Base-by-base conservation (phyloP, 23 tunicate species). In the Diplosoma virens region DNA sequence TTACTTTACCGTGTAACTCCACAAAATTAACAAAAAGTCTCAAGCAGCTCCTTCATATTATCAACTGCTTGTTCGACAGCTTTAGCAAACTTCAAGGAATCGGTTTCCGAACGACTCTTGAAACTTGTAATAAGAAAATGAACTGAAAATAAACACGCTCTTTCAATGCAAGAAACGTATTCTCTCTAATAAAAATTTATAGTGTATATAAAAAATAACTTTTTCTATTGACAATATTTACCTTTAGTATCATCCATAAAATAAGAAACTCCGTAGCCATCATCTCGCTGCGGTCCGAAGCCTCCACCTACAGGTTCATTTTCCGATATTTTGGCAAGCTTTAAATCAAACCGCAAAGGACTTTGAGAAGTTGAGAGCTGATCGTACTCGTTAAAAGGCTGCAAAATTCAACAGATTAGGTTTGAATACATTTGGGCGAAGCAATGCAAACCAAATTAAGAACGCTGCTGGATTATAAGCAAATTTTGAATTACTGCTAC, bases 361-460 rank as follows among this genome's bases (percentile, higher is more conserved):
- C 93, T 86, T 56, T 92, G 97, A 31, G 97, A 92, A 2, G 97
- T 92, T 0, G 97, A 92, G 16, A 92, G 83, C 37, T 66, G 87
- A 50, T 92, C 97, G 17, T 87, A 59, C 34, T 81, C 83, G 45
- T 59, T 54, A n/a, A 90, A 63, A 30, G 79, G 73, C 95, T 87
- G 60, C 1, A 65, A 72, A 35, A 36, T 30, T 25, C 6, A n/a
- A n/a, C n/a, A n/a, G n/a, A n/a, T n/a, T n/a, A n/a, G n/a, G n/a
- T n/a, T n/a, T n/a, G n/a, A n/a, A n/a, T n/a, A n/a, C n/a, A n/a
- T n/a, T n/a, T n/a, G n/a, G n/a, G n/a, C n/a, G n/a, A n/a, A n/a
- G n/a, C n/a, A n/a, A n/a, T n/a, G n/a, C n/a, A n/a, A n/a, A n/a
- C n/a, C n/a, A n/a, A n/a, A n/a, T n/a, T n/a, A n/a, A n/a, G n/a